Evolutionary conservation across 2,113 vertebrate species (phyloP).

Genomic region (Rhombomys opimus): DNA sequence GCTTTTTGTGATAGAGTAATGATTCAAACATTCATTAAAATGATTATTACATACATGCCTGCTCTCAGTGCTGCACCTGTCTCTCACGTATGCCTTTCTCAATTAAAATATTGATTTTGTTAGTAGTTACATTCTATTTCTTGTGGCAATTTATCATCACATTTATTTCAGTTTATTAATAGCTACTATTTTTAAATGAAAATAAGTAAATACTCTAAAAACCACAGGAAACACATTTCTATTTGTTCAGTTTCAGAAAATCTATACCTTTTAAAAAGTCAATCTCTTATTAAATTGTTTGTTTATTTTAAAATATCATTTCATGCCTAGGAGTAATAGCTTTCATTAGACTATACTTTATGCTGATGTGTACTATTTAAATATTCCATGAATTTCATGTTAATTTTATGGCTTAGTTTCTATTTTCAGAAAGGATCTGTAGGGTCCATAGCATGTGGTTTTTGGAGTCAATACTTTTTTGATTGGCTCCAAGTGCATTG

Average conservation of each 20-base stretch:
- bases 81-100: not conserved
- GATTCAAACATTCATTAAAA: not conserved
- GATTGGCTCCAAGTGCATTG: not conserved
- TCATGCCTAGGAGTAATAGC: constrained; percentile 54
- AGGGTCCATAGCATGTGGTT: not conserved
- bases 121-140: constrained; percentile 35
- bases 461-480: constrained; percentile 39
- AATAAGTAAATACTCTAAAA: constrained; percentile 7
- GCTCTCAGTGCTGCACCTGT: not conserved
- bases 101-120: not conserved
- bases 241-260: constrained; percentile 50
- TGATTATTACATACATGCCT: not conserved
- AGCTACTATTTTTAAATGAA: constrained; percentile 41
- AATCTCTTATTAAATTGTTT: constrained; percentile 64
- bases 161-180: constrained; percentile 55
- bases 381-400: constrained; percentile 46
- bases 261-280: constrained; percentile 39
- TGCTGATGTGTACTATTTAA: constrained; percentile 41
- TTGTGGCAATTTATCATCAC: constrained; percentile 21
- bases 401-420: constrained; percentile 6
- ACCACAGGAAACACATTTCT: constrained; percentile 37
- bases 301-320: constrained; percentile 70
- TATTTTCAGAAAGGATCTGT: not conserved
- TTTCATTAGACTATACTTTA: constrained; percentile 66
- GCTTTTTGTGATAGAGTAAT: not conserved